Conservation (phyloP, 1,140 invertebrate genomes). For the Oppia nitens region DNA sequence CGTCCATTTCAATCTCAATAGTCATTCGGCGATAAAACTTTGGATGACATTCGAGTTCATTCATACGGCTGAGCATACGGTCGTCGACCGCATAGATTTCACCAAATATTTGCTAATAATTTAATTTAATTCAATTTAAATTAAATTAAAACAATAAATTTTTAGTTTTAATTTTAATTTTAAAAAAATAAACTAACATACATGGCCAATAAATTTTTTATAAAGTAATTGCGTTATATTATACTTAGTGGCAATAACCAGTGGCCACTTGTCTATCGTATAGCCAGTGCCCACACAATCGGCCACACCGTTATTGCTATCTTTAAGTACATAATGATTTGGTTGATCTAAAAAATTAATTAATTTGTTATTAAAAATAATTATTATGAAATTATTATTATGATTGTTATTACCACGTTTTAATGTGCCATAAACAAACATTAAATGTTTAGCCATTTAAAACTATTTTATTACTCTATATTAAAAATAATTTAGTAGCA, state of each 20-base stretch:
- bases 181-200: conserved; percentile 25
- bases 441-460: conserved; percentile 28
- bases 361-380: background rate
- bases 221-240: conserved; percentile 73
- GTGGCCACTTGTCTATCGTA: conserved; percentile 52
- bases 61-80: conserved; percentile 51
- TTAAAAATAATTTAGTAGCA: no score
- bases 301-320: conserved; percentile 43
- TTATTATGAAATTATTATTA: background rate
- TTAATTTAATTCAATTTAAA: no score
- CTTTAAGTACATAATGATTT: conserved; percentile 54
- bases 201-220: conserved; percentile 42
- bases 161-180: conserved; percentile 3
- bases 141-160: no score
- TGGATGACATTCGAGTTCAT: conserved; percentile 68
- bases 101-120: conserved; percentile 42
- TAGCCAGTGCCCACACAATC: conserved; percentile 47
- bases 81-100: conserved; percentile 75
- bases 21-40: conserved; percentile 50
- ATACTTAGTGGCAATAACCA: conserved; percentile 67
- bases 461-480: no score
- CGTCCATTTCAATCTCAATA: background rate
- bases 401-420: conserved; percentile 35
- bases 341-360: conserved; percentile 43
- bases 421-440: conserved; percentile 81